phyloP scores from a whole-genome alignment of 2,797 vertebrate genomes.

The Discoglossus pictus region DNA sequence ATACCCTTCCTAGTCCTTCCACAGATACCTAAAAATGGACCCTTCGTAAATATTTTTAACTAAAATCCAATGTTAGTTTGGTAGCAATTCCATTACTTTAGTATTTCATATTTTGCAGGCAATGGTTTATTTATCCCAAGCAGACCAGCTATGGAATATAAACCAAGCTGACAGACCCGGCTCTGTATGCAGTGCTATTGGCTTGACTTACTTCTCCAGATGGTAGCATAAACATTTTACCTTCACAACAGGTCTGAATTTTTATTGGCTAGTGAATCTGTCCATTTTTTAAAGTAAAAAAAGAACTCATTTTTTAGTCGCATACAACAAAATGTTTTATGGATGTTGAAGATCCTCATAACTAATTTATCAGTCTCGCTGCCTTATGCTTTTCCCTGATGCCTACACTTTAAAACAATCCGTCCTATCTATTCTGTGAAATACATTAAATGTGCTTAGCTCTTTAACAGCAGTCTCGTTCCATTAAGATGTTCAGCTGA shows the following conservation, averaged over 20 bases:
- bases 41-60: too few relatives aligned
- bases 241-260: constrained; percentile 10
- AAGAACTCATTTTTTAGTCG: constrained; percentile 25
- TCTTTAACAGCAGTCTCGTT: constrained; percentile 30
- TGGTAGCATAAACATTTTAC: constrained; percentile 37
- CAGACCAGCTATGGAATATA: background rate
- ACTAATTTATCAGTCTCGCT: constrained; percentile 7
- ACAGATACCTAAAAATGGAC: too few relatives aligned
- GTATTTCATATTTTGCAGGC: too few relatives aligned
- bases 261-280: constrained; percentile 45
- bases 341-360: constrained; percentile 13
- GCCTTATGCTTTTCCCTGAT: background rate
- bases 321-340: constrained; percentile 24
- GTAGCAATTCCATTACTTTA: too few relatives aligned
- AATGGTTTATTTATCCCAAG: too few relatives aligned
- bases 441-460: constrained; percentile 30
- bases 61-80: too few relatives aligned
- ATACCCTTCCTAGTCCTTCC: too few relatives aligned
- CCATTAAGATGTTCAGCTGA: constrained; percentile 39
- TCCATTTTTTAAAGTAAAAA: constrained; percentile 9
- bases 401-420: background rate
- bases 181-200: constrained; percentile 12
- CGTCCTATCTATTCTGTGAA: constrained; percentile 23
- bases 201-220: constrained; percentile 39
- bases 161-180: background rate